A percentile compares a stretch with the other conserved stretches of the same genome.
phyloP scores from a whole-genome alignment of 30 jellyfish, hydroid and myxozoan species.

The Aurelia coerulea region DNA sequence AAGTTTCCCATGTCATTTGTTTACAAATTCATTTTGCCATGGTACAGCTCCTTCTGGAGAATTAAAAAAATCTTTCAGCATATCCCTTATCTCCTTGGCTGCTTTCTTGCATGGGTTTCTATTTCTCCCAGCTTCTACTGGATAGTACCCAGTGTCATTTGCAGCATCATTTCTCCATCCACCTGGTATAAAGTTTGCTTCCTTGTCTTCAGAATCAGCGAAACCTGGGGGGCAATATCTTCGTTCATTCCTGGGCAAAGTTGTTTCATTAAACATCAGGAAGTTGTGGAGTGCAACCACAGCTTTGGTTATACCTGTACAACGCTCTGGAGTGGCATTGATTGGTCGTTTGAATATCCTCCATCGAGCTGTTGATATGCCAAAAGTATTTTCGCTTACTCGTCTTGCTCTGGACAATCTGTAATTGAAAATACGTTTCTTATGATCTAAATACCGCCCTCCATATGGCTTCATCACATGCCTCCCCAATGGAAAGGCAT shows the following conservation, averaged over 20 bases:
- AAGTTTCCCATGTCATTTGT: constrained; percentile 1
- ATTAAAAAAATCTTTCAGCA: constrained; percentile 1
- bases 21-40: constrained; percentile 20
- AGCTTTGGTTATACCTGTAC: background rate
- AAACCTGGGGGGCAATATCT: constrained; percentile 59
- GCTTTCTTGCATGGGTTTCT: constrained; percentile 29
- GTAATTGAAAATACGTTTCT: constrained; percentile 25
- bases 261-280: constrained; percentile 31
- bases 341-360: constrained; percentile 19
- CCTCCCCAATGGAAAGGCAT: constrained; percentile 37
- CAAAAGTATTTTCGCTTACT: constrained; percentile 36
- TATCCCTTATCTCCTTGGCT: constrained; percentile 13
- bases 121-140: constrained; percentile 10
- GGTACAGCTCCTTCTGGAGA: constrained; percentile 12
- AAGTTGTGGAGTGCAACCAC: constrained; percentile 30
- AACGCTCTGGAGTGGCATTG: background rate
- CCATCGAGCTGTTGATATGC: constrained; percentile 43
- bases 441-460: constrained; percentile 11
- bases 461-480: constrained; percentile 65
- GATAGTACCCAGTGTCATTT: constrained; percentile 19
- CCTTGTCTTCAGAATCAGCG: constrained; percentile 25
- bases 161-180: constrained; percentile 19
- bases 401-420: constrained; percentile 20
- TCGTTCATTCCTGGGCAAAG: constrained; percentile 46
- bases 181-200: constrained; percentile 3